Evolutionary conservation across 2,113 vertebrate species (phyloP), one percentile per base, ranked within the genome.

Genomic region (Thamnaconus septentrionalis): DNA sequence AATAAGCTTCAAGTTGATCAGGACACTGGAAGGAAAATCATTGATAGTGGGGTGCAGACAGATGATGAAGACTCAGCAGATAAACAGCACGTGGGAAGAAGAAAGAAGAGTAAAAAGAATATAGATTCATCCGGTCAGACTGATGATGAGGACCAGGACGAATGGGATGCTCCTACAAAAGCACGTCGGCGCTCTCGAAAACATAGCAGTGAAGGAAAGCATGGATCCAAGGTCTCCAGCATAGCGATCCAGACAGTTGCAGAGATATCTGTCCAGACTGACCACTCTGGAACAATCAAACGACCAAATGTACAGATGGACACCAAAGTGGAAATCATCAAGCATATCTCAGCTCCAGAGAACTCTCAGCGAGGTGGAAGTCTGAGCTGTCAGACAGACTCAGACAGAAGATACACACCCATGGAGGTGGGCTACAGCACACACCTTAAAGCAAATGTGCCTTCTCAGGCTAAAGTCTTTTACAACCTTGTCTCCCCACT

Each of bases 181-280:
- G 92, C 94, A 46, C 92, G 96, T 71, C 92, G 96, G 45, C 96
- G 94, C 3, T 84, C 89, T 42, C 93, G 93, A 59, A 98, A 96
- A 81, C 96, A 94, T 41, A 85, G 90, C 80, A 77, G 93, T 93
- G 85, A 97, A 86, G 91, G 79, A 70, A 79, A 96, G 95, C 87
- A 92, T 45, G 87, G 89, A 69, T 94, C 94, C 58, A 98, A 96
- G 84, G 94, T 98, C 41, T 93, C 96, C 61, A 98, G 95, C 71
- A 95, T 98, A 85, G 96, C 96, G 41, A 94, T 98, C 61, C 97
- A 99, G 85, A 99, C 97, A 56, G 96, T 98, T 51, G 94, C 96
- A 51, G 97, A 99, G 87, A 98, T 96, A 75, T 99, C 97, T 51
- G 97, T 99, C 54, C 97, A 99, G 87, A 99, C 97, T 18, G 97